Evolutionary conservation across 2,888 invertebrate genomes (phyloP).

Genomic region (Cataglyphis albicans): DNA sequence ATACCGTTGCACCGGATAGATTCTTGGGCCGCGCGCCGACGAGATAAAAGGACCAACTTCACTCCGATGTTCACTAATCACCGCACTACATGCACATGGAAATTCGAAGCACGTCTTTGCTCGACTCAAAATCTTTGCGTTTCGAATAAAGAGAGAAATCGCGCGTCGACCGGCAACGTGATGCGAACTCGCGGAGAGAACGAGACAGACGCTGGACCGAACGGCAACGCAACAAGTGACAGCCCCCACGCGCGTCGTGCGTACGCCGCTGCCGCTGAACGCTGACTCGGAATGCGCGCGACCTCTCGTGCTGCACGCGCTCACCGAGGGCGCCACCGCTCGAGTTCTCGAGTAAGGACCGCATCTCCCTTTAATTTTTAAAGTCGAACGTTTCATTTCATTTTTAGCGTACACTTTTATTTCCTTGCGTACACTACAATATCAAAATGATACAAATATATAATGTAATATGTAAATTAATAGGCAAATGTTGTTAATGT

Average conservation of each 20-base stretch:
- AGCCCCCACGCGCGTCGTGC: conserved; percentile 49
- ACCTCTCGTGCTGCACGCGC: conserved; percentile 7
- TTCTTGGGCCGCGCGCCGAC: conserved; percentile 6
- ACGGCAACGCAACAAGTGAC: conserved; percentile 83
- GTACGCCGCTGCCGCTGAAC: neutral
- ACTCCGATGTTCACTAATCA: conserved; percentile 6
- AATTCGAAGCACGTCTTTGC: neutral
- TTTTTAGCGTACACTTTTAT: neutral
- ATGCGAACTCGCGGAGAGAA: conserved; percentile 58
- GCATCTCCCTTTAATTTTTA: neutral
- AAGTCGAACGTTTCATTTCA: neutral
- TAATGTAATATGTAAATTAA: neutral
- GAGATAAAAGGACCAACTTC: conserved; percentile 12
- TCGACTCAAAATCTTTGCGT: neutral
- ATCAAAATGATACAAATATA: neutral
- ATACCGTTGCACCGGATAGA: conserved; percentile 36
- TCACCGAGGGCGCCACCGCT: conserved; percentile 62
- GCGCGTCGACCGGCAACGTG: conserved; percentile 36
- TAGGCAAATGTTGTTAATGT: neutral
- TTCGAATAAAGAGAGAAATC: neutral
- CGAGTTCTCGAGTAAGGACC: conserved; percentile 23
- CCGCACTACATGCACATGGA: neutral
- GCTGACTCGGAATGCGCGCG: conserved; percentile 58
- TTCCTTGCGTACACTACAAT: neutral
- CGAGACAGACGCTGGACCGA: conserved; percentile 73